Evolutionary conservation across 2,888 invertebrate species (phyloP), one percentile per base, ranked within the genome.

Genomic region (Nomada goodeniana): DNA sequence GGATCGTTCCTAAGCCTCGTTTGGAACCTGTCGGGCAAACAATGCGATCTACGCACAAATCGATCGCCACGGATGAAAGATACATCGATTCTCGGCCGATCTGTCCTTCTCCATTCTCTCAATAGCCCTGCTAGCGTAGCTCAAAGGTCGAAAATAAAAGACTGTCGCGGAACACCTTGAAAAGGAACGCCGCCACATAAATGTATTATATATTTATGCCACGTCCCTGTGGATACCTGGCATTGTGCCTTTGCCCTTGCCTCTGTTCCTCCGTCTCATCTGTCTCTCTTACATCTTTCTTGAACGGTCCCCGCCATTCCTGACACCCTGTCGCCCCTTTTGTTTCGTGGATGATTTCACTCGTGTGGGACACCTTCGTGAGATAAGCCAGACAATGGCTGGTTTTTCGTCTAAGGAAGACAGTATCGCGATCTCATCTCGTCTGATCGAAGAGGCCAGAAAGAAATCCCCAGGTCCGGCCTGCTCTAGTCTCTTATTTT

Each of bases 291-390:
- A 53, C 29, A 63, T 72, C 63, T n/a, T 20, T 44, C 5, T 64
- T 64, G 18, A 68, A 68, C 70, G 61, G 61, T 78, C 85, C 60
- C 78, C 73, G 78, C 75, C 81, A 71, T 82, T 83, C 82, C 85
- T 88, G 87, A 85, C 87, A 83, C 84, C 84, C 84, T 79, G 83
- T 86, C 86, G 86, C 86, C 75, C 83, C 84, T 83, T 84, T 89
- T 89, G 89, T 89, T 89, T 89, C 88, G 85, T 80, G 86, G 86
- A 89, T 89, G 88, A 89, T 89, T 89, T 88, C 88, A 89, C 86
- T 85, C 84, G 85, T 80, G 89, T 76, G 84, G 82, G 89, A 89
- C 89, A 89, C 88, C 86, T 88, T 68, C 81, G 74, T 68, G 74
- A 83, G 88, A 88, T 88, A 87, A 87, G 83, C 86, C 84, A 80